These are phyloP conservation scores for Echinometra lucunter DNA, from an alignment of 53 echinoderm and acorn worm genomes.

Conservation along the genomic window DNA sequence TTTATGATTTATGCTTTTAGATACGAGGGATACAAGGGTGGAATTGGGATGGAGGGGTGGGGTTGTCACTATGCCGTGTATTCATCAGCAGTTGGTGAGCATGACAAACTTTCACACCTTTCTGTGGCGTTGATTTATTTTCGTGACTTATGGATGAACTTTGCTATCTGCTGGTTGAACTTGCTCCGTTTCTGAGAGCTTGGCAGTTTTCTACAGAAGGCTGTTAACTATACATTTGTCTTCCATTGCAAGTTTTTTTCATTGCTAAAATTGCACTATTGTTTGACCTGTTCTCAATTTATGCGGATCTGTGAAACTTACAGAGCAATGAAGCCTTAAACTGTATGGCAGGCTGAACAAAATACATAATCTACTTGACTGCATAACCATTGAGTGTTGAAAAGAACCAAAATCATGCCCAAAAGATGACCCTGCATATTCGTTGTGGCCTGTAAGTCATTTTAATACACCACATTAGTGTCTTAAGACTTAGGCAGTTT, in stretches of 20 bases:
- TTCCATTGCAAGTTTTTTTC: conserved; percentile 6
- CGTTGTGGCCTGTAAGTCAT: too few relatives aligned
- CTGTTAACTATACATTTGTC: not conserved
- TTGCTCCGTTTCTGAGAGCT: conserved; percentile 27
- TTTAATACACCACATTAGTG: too few relatives aligned
- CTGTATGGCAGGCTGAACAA: not conserved
- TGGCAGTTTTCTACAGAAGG: not conserved
- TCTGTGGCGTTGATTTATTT: conserved; percentile 47
- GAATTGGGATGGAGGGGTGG: not conserved
- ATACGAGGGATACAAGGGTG: too few relatives aligned
- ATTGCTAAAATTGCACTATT: not conserved
- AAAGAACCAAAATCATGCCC: too few relatives aligned
- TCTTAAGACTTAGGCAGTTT: too few relatives aligned
- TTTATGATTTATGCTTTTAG: conserved; percentile 14
- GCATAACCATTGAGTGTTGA: not conserved
- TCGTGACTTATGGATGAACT: conserved; percentile 29
- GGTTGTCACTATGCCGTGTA: not conserved
- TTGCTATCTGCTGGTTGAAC: conserved; percentile 35
- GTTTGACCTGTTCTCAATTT: not conserved
- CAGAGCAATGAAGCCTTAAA: too few relatives aligned
- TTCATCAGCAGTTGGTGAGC: conserved; percentile 24
- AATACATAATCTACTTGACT: not conserved
- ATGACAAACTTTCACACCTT: conserved; percentile 50
- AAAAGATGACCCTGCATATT: too few relatives aligned
- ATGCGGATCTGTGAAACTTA: not conserved